A percentile compares a stretch with the other conserved stretches of the same genome.
These are phyloP conservation scores for Melikaiella ostensackeni DNA, from an alignment of 2,888 invertebrate genomes.

Conservation along the genomic window DNA sequence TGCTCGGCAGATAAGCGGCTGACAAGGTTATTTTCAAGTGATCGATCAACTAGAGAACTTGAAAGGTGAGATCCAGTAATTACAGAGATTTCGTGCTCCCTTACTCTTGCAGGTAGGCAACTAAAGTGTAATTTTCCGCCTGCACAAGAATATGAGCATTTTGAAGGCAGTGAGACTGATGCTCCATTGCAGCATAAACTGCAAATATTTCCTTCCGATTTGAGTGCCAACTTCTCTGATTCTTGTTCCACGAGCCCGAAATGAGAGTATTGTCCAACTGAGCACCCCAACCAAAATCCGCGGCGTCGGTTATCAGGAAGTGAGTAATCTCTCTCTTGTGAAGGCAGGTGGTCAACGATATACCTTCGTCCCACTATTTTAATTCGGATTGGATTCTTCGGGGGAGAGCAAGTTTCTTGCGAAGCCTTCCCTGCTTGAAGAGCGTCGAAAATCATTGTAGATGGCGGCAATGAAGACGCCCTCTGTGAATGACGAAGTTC, in stretches of 20 bases:
- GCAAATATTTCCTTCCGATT: conserved; percentile 52
- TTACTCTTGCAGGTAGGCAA: background rate
- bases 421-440: conserved; percentile 41
- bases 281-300: conserved; percentile 38
- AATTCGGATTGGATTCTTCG: conserved; percentile 35
- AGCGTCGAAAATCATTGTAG: conserved; percentile 41
- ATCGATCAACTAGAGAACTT: no score
- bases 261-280: background rate
- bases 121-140: background rate
- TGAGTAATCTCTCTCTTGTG: conserved; percentile 40
- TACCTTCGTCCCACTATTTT: conserved; percentile 47
- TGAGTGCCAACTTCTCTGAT: conserved; percentile 46
- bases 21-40: background rate
- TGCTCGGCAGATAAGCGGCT: conserved; percentile 54
- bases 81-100: no score
- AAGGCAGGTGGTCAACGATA: conserved; percentile 28
- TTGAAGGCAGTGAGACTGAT: conserved; percentile 27
- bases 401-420: conserved; percentile 24
- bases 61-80: no score
- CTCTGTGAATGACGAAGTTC: conserved; percentile 46
- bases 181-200: conserved; percentile 42
- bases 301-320: background rate
- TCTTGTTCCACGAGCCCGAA: conserved; percentile 27
- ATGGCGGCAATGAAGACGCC: conserved; percentile 49
- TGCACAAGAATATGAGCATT: conserved; percentile 43